These are phyloP conservation scores for Strigops habroptila DNA, from an alignment of 2,113 vertebrate species.

Conservation along the genomic window DNA sequence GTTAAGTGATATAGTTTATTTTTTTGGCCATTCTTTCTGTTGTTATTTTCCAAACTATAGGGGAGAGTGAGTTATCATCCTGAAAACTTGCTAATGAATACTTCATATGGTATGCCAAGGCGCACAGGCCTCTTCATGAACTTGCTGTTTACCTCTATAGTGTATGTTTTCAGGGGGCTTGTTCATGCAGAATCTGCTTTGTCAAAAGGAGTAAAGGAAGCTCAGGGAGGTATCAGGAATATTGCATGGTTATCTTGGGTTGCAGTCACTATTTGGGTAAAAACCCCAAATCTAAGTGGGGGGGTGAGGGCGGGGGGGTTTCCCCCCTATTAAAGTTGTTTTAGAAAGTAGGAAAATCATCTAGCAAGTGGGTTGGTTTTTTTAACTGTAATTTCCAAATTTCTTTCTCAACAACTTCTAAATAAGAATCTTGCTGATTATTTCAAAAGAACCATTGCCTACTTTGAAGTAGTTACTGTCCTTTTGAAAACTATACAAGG, in stretches of 20 bases:
- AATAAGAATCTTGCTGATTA: not conserved
- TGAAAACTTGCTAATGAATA: not conserved
- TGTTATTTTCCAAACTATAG: not conserved
- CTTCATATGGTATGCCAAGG: not conserved
- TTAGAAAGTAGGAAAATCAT: not conserved
- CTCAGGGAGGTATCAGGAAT: not conserved
- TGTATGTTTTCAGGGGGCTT: not conserved
- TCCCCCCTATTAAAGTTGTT: not conserved
- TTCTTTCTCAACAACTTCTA: not conserved
- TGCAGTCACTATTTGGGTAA: not conserved
- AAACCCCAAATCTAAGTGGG: rapidly evolving
- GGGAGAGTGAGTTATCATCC: not conserved
- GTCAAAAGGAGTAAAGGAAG: not conserved
- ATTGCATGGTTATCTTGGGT: not conserved
- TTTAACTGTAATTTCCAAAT: not conserved
- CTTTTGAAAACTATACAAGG: not conserved
- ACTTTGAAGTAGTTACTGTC: not conserved
- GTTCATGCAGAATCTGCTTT: not conserved
- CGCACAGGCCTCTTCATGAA: not conserved
- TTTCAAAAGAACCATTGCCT: not conserved
- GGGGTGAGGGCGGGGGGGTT: too few relatives aligned
- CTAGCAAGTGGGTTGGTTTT: not conserved
- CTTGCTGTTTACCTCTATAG: not conserved
- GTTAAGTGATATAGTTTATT: not conserved
- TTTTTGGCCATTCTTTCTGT: not conserved